A percentile compares a stretch with the other conserved stretches of the same genome.
These are phyloP conservation scores for Drosophila anceps DNA, from an alignment of 2,888 invertebrate genomes.

Conservation along the genomic window DNA sequence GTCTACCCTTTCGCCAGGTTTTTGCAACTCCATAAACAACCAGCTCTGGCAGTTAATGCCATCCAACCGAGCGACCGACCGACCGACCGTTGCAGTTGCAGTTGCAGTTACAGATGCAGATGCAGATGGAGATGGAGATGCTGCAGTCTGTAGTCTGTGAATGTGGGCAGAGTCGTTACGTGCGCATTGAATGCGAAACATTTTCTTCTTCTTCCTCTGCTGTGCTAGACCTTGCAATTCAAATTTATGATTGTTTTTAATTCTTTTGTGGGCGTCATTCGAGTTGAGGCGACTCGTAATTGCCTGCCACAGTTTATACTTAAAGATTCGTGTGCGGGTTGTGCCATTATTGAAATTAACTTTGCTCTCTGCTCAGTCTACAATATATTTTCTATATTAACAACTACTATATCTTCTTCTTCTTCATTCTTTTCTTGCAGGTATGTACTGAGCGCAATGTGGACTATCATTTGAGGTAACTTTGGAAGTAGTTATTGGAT, in stretches of 20 bases:
- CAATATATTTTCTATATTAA: slow-evolving; percentile 12
- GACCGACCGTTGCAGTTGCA: slow-evolving; percentile 34
- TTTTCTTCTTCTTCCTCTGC: slow-evolving; percentile 9
- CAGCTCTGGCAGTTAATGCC: slow-evolving; percentile 36
- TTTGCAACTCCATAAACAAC: slow-evolving; percentile 63
- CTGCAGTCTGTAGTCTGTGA: slow-evolving; percentile 9
- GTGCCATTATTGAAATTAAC: slow-evolving; percentile 5
- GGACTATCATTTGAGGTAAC: neutral
- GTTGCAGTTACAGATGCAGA: slow-evolving; percentile 35
- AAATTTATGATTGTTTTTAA: slow-evolving; percentile 72
- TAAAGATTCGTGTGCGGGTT: slow-evolving; percentile 7
- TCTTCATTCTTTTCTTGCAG: slow-evolving; percentile 35
- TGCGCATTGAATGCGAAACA: slow-evolving; percentile 57
- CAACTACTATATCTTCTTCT: slow-evolving; percentile 4
- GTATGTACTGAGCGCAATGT: slow-evolving; percentile 29
- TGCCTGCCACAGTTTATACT: slow-evolving; percentile 29
- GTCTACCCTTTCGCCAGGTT: slow-evolving; percentile 62
- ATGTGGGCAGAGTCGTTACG: slow-evolving; percentile 41
- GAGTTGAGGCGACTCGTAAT: slow-evolving; percentile 44
- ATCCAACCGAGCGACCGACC: slow-evolving; percentile 21
- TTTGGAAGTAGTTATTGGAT: neutral
- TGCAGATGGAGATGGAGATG: slow-evolving; percentile 4
- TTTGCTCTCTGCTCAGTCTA: neutral
- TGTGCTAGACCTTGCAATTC: slow-evolving; percentile 44
- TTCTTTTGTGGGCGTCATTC: slow-evolving; percentile 66